Evolutionary conservation across 2,888 invertebrate genomes (phyloP).

Genomic region (Stegophylla sp.): DNA sequence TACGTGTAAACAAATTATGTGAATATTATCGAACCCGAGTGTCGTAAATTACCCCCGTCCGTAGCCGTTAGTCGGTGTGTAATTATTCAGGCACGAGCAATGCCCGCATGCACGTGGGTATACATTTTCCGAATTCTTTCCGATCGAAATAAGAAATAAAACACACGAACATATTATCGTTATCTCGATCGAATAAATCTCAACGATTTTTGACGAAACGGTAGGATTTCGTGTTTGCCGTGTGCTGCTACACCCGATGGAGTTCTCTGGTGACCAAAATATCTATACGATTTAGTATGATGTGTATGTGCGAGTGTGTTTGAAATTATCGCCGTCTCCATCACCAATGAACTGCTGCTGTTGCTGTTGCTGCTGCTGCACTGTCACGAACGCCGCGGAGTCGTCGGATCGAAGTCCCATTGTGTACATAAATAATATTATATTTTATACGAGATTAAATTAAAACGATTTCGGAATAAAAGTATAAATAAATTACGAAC

Average conservation of each 20-base stretch:
- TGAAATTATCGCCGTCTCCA: constrained; percentile 25
- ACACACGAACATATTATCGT: neutral
- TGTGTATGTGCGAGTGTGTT: neutral
- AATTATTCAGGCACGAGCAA: too few species aligned
- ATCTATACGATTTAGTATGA: neutral
- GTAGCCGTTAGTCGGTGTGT: too few species aligned
- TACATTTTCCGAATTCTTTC: constrained; percentile 22
- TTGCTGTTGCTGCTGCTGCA: too few species aligned
- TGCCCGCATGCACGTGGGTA: too few species aligned
- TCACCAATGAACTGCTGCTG: constrained; percentile 14
- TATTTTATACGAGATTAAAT: constrained; percentile 9
- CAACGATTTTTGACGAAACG: constrained; percentile 32
- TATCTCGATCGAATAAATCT: constrained; percentile 44
- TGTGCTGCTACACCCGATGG: constrained; percentile 7
- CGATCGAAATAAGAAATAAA: constrained; percentile 1
- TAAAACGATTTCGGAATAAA: constrained; percentile 21
- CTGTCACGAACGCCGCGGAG: constrained; percentile 22
- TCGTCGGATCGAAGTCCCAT: constrained; percentile 19
- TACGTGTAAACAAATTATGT: too few species aligned
- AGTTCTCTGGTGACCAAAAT: constrained; percentile 19
- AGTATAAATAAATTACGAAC: constrained; percentile 4
- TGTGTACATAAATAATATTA: constrained; percentile 33
- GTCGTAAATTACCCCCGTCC: too few species aligned
- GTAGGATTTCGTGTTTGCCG: constrained; percentile 31
- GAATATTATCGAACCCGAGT: too few species aligned